Percentiles rank a stretch among this genome's conserved stretches.
Evolutionary conservation across 2,888 invertebrate species (phyloP).

Genomic region (Yponomeuta sedellus): DNA sequence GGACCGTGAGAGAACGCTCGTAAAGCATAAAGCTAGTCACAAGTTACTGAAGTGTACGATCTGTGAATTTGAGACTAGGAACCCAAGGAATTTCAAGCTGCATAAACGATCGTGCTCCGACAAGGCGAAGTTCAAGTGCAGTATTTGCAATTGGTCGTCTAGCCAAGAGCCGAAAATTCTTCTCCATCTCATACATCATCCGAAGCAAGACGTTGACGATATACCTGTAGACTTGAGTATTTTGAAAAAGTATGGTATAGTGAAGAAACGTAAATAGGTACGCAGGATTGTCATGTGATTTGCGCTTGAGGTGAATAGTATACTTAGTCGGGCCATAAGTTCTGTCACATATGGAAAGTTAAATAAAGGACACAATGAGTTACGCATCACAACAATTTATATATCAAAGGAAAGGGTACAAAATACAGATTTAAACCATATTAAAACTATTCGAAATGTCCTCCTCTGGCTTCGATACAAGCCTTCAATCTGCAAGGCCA

Average conservation of each 20-base stretch:
- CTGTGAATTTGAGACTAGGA: slow-evolving; percentile 19
- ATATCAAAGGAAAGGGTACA: too few species aligned
- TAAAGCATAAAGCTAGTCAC: background rate
- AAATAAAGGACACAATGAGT: too few species aligned
- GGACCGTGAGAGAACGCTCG: background rate
- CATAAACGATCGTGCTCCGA: slow-evolving; percentile 17
- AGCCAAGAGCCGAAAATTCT: slow-evolving; percentile 37
- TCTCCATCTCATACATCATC: slow-evolving; percentile 61
- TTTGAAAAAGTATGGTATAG: slow-evolving; percentile 31
- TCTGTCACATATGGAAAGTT: too few species aligned
- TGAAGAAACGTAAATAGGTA: background rate
- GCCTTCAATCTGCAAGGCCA: too few species aligned
- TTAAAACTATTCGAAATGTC: too few species aligned
- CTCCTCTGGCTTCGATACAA: too few species aligned
- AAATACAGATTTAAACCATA: too few species aligned
- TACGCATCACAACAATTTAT: too few species aligned
- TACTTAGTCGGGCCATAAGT: too few species aligned
- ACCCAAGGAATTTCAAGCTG: slow-evolving; percentile 16
- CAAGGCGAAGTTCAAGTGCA: slow-evolving; percentile 36
- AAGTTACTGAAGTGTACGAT: background rate
- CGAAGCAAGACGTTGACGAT: slow-evolving; percentile 41
- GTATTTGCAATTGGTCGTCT: slow-evolving; percentile 42
- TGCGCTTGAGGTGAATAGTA: too few species aligned
- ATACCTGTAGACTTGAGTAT: slow-evolving; percentile 37
- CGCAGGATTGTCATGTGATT: too few species aligned